phyloP scores from a whole-genome alignment of 2,888 invertebrate species.

The Artemia sinica region DNA sequence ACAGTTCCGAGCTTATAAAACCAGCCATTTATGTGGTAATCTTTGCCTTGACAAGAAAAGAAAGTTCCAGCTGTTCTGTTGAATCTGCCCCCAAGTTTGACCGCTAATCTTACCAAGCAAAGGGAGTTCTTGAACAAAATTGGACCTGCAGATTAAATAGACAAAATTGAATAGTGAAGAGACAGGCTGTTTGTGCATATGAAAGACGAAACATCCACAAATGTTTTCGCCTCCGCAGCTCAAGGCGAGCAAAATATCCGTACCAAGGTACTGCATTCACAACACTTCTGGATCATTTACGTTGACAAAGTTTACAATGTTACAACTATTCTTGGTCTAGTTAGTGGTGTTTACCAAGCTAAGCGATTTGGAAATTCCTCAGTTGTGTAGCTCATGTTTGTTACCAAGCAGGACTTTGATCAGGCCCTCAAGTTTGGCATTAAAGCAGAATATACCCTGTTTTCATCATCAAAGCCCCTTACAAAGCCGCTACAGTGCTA shows the following conservation, averaged over 20 bases:
- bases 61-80: not conserved
- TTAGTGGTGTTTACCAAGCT: not conserved
- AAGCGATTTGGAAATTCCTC: slow-evolving; percentile 13
- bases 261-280: not conserved
- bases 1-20: not conserved
- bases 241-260: slow-evolving; percentile 2
- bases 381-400: not conserved
- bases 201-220: not conserved
- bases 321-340: not conserved
- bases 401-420: not conserved
- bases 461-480: not conserved
- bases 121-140: slow-evolving; percentile 2
- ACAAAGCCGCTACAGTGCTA: slow-evolving; percentile 8
- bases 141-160: slow-evolving; percentile 1
- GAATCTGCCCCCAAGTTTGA: slow-evolving; percentile 10
- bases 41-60: not conserved
- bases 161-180: not conserved
- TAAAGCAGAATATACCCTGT: slow-evolving; percentile 5
- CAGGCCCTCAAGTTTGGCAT: not conserved
- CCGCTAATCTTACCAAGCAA: not conserved
- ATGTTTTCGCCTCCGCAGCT: slow-evolving; percentile 1
- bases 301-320: not conserved
- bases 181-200: not conserved
- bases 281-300: not conserved
- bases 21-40: not conserved